Evolutionary conservation across 2,113 vertebrate genomes (phyloP).

Genomic region (Pyrgilauda ruficollis): DNA sequence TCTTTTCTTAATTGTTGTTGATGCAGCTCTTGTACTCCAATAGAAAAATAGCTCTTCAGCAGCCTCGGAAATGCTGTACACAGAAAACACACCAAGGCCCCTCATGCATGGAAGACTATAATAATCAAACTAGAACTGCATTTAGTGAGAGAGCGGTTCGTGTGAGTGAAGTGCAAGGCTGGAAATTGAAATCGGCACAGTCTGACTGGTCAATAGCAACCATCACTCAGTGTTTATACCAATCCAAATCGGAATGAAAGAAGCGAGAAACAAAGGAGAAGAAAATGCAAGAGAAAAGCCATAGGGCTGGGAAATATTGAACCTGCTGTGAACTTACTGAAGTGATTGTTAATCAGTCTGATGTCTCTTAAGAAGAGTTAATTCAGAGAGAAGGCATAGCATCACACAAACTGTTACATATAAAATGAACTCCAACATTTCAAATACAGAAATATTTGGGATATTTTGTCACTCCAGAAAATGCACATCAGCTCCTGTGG

Average conservation of each 20-base stretch:
- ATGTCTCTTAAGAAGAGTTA: not conserved
- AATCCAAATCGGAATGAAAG: not conserved
- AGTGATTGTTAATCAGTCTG: not conserved
- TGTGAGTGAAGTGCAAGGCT: not conserved
- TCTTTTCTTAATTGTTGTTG: not conserved
- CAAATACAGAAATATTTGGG: not conserved
- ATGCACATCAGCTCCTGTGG: not conserved
- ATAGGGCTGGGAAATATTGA: not conserved
- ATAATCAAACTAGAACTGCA: not conserved
- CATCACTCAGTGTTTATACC: not conserved
- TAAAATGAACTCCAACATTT: not conserved
- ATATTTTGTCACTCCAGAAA: not conserved
- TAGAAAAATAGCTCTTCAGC: not conserved
- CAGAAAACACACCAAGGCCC: not conserved
- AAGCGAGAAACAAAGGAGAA: not conserved
- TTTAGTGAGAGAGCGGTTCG: not conserved
- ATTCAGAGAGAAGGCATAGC: not conserved
- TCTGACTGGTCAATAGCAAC: not conserved
- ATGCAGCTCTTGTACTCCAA: not conserved
- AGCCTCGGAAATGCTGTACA: not conserved
- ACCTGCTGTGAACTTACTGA: not conserved
- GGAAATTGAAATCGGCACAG: not conserved
- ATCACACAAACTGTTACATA: rapidly evolving
- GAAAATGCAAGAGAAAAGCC: not conserved
- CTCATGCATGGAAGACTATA: not conserved